A percentile compares a stretch with the other conserved stretches of the same genome.
Conservation (phyloP, 2,888 invertebrate species). For the Bellardia pandia region DNA sequence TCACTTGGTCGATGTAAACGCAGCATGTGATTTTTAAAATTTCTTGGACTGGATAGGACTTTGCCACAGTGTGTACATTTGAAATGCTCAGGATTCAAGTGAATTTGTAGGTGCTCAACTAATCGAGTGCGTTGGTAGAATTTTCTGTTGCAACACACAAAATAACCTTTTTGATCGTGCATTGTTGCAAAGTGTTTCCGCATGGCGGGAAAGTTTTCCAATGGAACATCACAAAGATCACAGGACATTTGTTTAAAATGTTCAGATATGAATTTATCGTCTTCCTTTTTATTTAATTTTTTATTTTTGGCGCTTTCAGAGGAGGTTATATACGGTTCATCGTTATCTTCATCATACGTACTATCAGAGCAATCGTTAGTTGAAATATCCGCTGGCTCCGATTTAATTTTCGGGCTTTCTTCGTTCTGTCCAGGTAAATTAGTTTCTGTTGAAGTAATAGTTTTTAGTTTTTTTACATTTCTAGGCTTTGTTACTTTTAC, state of each 20-base stretch:
- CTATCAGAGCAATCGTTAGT: slow-evolving; percentile 3
- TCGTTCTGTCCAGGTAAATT: slow-evolving; percentile 45
- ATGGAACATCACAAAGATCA: slow-evolving; percentile 77
- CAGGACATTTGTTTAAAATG: slow-evolving; percentile 79
- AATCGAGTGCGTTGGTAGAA: slow-evolving; percentile 77
- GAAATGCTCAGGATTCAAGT: slow-evolving; percentile 80
- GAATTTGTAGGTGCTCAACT: slow-evolving; percentile 79
- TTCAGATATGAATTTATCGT: slow-evolving; percentile 78
- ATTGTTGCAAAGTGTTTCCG: slow-evolving; percentile 76
- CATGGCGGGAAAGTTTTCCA: slow-evolving; percentile 78
- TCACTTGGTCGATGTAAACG: slow-evolving; percentile 80
- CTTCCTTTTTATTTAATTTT: slow-evolving; percentile 70
- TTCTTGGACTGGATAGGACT: slow-evolving; percentile 77
- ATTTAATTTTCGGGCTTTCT: slow-evolving; percentile 54
- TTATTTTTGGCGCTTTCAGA: slow-evolving; percentile 76
- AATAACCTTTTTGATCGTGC: slow-evolving; percentile 78
- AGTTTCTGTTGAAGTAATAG: not conserved
- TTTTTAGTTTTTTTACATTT: slow-evolving; percentile 5
- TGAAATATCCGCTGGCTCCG: slow-evolving; percentile 58
- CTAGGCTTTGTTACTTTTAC: not conserved
- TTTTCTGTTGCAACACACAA: slow-evolving; percentile 79
- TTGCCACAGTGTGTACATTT: slow-evolving; percentile 78
- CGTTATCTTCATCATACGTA: slow-evolving; percentile 73
- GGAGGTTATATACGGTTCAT: slow-evolving; percentile 75
- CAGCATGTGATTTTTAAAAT: slow-evolving; percentile 77